Conservation (phyloP, 2,797 vertebrate genomes). For the Muscicapa striata region DNA sequence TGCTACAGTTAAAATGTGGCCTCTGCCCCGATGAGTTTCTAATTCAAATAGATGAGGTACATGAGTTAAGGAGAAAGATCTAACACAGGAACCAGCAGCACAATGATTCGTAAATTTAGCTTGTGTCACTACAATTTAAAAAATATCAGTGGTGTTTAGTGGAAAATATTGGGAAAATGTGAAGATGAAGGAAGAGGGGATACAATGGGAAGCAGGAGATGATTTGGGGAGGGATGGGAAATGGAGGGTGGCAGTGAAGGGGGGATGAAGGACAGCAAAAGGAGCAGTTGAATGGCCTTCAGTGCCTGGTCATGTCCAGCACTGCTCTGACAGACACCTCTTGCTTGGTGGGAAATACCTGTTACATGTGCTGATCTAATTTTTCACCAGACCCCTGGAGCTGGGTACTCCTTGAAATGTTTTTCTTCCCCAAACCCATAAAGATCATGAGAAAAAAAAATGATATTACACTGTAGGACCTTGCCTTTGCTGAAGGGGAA, state of each 20-base stretch:
- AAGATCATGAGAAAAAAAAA: neutral
- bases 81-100: neutral
- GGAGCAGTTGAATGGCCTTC: neutral
- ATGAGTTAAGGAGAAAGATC: neutral
- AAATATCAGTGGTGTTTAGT: neutral
- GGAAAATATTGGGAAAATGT: neutral
- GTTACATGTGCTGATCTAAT: neutral
- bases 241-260: neutral
- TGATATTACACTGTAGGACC: neutral
- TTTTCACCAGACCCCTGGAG: neutral
- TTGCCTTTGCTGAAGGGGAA: neutral
- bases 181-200: neutral
- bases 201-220: neutral
- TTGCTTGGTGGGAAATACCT: neutral
- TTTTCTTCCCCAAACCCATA: neutral
- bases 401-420: neutral
- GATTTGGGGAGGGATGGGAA: neutral
- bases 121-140: neutral
- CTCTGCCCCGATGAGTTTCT: neutral
- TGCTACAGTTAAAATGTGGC: neutral
- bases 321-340: neutral
- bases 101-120: neutral
- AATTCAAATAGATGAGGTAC: neutral
- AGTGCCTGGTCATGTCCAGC: neutral
- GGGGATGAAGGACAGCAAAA: neutral